These are phyloP conservation scores for Rhipidura dahli DNA, from an alignment of 2,113 vertebrate species.

Conservation along the genomic window DNA sequence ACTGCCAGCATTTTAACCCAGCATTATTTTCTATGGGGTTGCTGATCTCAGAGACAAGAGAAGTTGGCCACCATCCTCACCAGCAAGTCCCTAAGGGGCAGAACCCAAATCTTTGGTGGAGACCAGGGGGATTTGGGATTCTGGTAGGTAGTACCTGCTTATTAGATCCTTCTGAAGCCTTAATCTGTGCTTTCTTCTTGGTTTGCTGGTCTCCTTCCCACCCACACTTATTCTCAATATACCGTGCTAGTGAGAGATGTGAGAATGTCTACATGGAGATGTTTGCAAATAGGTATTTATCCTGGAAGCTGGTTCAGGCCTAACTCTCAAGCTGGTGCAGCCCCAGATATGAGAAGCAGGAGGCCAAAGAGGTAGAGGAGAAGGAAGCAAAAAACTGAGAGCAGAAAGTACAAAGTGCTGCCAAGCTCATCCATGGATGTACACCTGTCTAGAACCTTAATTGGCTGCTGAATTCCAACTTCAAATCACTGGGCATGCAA, in stretches of 20 bases:
- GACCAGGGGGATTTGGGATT: neutral
- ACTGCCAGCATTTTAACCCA: neutral
- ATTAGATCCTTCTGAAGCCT: neutral
- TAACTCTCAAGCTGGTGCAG: neutral
- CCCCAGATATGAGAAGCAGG: neutral
- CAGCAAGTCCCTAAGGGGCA: neutral
- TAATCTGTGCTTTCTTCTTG: neutral
- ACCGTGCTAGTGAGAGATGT: neutral
- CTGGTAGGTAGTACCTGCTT: neutral
- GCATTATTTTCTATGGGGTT: neutral
- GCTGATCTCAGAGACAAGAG: neutral
- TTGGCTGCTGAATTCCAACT: neutral
- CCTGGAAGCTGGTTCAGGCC: neutral
- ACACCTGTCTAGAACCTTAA: neutral
- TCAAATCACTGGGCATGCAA: neutral
- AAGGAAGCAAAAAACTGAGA: neutral
- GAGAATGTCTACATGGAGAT: neutral
- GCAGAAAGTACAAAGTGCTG: neutral
- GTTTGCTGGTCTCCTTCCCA: neutral
- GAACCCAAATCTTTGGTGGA: neutral
- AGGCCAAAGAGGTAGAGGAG: neutral
- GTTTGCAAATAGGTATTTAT: neutral
- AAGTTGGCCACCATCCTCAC: neutral
- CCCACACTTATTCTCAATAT: neutral
- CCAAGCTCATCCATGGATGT: neutral